Evolutionary conservation across 2,113 vertebrate species (phyloP), one percentile per base, ranked within the genome.

Genomic region (Peromyscus polionotus): DNA sequence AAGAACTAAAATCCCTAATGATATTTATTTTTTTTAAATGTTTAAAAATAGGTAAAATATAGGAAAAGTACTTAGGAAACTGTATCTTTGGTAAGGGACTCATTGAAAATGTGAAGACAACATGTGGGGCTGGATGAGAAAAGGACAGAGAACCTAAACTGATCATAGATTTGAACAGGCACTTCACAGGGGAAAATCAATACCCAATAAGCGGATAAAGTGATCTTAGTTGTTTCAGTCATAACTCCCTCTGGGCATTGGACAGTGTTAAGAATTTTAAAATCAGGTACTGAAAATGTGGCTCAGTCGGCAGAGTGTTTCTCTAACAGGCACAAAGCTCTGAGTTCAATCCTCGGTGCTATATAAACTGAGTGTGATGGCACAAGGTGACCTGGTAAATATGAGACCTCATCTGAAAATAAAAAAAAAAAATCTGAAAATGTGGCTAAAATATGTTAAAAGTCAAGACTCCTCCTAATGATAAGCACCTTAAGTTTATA

Each of bases 21-120:
- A 1, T 24, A 1, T 86, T 83, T 91, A 95, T 73, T 61, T 61
- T 54, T 48, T 88, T 95, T 79, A 48, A 24, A 83, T 5, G 16
- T 54, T 83, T 31, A 77, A 92, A 67, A 48, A 93, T 42, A 33
- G 83, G n/a, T 85, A 63, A 17, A 39, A 31, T 85, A 75, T 11
- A 86, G 28, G 48, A 36, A 92, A 67, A 75, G 63, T 72, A 93
- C 84, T 91, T 95, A 59, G 24, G 39, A 83, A 81, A 86, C 65
- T 10, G 17, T 11, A 22, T 70, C 33, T 36, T 94, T 85, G 59
- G 68, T 91, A 88, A 95, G 89, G 33, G 51, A 36, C 14, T 68
- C 59, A 73, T 45, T 13, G 16, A 93, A 95, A 95, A 72, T 67
- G 22, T 83, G 72, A 59, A 80, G 87, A 81, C n/a, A 84, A 42